Base-by-base conservation (phyloP, 1,140 invertebrate species). In the Psilanteris sp. region DNA sequence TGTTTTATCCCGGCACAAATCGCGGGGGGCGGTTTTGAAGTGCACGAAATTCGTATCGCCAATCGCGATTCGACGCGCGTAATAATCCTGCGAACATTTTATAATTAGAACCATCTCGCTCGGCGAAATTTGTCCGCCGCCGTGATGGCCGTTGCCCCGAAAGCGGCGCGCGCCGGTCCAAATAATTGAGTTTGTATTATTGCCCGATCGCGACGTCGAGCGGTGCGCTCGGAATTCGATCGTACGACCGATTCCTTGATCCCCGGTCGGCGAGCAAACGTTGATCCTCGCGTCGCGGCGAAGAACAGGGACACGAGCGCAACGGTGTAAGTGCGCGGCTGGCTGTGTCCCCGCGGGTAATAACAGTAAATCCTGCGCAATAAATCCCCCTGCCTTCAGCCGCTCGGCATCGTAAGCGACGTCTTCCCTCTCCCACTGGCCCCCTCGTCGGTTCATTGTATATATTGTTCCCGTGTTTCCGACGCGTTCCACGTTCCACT, bases 311-410 rank as follows among this genome's bases (percentile, higher is more conserved):
- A 50, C 44, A 64, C n/a, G 36, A 62, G 73, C 77, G 75, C 80
- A 81, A 62, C 80, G 79, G 44, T 62, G 77, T 70, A n/a, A 31
- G 57, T 22, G 57, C 79, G 67, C 76, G 79, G 41, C 36, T 61
- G 64, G 46, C 57, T 75, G 59, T 61, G 71, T 76, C 83, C 83
- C 83, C 82, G 76, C 72, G 73, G 84, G 83, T 85, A 87, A 86
- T 88, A 88, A 88, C 86, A 87, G 83, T 86, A 87, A 87, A 86
- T 88, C 79, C 81, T 81, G 48, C 73, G 83, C 79, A 83, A 85
- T 87, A 87, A 87, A 85, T 87, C 80, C 85, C 79, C 78, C 7
- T 32, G 10, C 36, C 37, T 29, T 70, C 37, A 67, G 48, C 75
- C 61, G 39, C 39, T 77, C 67, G 52, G 9, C 13, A 34, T 57